Conservation (phyloP, 1,140 invertebrate genomes). For the Drosophila tani region DNA sequence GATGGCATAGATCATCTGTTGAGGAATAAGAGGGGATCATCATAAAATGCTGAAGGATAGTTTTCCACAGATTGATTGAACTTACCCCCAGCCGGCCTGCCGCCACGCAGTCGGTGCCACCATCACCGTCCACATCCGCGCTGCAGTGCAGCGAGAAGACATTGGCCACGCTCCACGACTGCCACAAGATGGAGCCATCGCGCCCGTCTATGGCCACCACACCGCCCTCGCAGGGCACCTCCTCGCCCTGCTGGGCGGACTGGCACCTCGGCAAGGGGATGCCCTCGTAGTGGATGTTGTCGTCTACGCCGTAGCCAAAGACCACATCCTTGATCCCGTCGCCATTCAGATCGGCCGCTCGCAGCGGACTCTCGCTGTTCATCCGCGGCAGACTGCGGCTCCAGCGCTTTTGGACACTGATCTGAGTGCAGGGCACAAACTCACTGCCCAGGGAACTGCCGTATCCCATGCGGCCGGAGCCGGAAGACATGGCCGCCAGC, state of each 20-base stretch:
- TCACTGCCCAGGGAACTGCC: constrained; percentile 75
- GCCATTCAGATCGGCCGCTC: constrained; percentile 90
- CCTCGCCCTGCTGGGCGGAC: constrained; percentile 70
- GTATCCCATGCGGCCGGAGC: constrained; percentile 34
- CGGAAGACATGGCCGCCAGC: constrained; percentile 14
- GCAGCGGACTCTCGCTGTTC: constrained; percentile 91
- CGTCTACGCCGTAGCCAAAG: constrained; percentile 91
- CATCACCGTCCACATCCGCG: constrained; percentile 90
- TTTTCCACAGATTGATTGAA: not conserved
- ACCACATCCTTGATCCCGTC: constrained; percentile 92
- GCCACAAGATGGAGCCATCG: constrained; percentile 91
- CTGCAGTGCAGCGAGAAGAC: constrained; percentile 92
- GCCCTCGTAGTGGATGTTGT: constrained; percentile 81
- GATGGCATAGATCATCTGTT: constrained; percentile 89
- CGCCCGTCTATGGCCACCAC: constrained; percentile 91
- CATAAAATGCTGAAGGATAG: not conserved
- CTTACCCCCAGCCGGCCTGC: constrained; percentile 90
- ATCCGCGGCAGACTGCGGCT: constrained; percentile 90
- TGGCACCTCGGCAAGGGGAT: constrained; percentile 77
- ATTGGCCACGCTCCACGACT: constrained; percentile 90
- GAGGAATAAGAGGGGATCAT: not conserved
- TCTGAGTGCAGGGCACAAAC: constrained; percentile 89
- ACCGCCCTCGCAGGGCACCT: constrained; percentile 90
- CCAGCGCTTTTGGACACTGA: constrained; percentile 90
- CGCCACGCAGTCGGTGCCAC: constrained; percentile 90